These are phyloP conservation scores for Operophtera brumata DNA, from an alignment of 2,888 invertebrate species.

Conservation along the genomic window DNA sequence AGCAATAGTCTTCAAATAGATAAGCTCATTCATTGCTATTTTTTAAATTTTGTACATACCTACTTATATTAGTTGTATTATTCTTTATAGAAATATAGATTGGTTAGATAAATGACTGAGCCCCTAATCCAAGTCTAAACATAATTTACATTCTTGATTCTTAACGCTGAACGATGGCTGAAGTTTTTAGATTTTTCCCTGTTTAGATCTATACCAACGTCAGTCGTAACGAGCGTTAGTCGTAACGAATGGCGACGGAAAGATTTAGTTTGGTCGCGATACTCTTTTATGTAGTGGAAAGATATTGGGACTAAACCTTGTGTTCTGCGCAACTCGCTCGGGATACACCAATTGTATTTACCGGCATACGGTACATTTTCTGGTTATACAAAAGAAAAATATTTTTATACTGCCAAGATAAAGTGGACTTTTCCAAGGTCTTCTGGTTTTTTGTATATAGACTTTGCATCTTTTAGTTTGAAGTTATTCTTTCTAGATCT, in stretches of 20 bases:
- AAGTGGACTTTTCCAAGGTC: neutral
- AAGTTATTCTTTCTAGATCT: too few species aligned
- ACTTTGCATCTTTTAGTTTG: too few species aligned
- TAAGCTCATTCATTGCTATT: too few species aligned
- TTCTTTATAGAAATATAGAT: neutral
- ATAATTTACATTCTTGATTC: conserved; percentile 21
- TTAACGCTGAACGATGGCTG: conserved; percentile 24
- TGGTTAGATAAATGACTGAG: neutral
- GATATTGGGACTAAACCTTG: conserved; percentile 48
- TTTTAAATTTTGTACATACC: too few species aligned
- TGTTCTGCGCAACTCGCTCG: conserved; percentile 34
- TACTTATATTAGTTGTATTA: too few species aligned
- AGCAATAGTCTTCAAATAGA: too few species aligned
- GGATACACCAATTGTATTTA: conserved; percentile 32
- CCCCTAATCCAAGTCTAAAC: conserved; percentile 4
- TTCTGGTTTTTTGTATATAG: neutral
- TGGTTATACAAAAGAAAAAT: neutral
- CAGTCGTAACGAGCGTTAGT: conserved; percentile 39
- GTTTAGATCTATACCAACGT: conserved; percentile 37
- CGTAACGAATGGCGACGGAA: conserved; percentile 44
- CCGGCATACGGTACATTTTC: conserved; percentile 15
- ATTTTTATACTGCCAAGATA: neutral
- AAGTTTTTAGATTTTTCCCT: conserved; percentile 33
- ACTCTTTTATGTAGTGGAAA: conserved; percentile 54
- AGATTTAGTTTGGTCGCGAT: conserved; percentile 45